Evolutionary conservation across 2,113 vertebrate species (phyloP), one percentile per base, ranked within the genome.

Genomic region (Osmerus eperlanus): DNA sequence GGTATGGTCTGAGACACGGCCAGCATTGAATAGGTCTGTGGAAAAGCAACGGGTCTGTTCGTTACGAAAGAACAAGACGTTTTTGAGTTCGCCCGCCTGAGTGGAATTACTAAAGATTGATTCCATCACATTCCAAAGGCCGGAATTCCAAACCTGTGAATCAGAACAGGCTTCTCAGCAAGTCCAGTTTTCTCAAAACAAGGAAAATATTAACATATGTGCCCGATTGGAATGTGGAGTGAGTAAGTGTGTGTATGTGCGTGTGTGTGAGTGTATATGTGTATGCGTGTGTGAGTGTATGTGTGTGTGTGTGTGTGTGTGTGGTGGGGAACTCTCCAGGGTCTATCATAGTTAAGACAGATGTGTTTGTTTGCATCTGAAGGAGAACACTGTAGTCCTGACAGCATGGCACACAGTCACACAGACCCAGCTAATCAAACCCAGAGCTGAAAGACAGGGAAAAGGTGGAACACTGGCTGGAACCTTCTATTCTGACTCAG

Each of bases 281-380:
- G 69, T 68, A 36, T 54, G 68, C 47, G 61, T 69, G 67, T 65
- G 23, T 29, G 51, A 29, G 25, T 73, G 53, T 59, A 51, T 66
- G 54, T 58, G 15, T 73, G 71, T 25, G 55, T 71, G 47, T 53
- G 2, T 21, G 47, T 55, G 52, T 36, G n/a, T 69, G 59, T 58
- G 59, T 63, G 62, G 58, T 68, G 32, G 8, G 53, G 16, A 60
- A 91, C 84, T 84, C 80, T 78, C 72, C 91, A 78, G 21, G n/a
- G 67, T 66, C 84, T 82, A 86, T 82, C 86, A 84, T 83, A 88
- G 90, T 77, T 89, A 86, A 85, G 86, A 82, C 65, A 72, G 79
- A 77, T 47, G 53, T 79, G 82, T 92, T 94, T 94, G 92, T 93
- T 95, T 93, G 90, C 84, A 84, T 89, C 90, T 92, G 90, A 91